Evolutionary conservation across 2,113 vertebrate species (phyloP).

Genomic region (Tautogolabrus adspersus): DNA sequence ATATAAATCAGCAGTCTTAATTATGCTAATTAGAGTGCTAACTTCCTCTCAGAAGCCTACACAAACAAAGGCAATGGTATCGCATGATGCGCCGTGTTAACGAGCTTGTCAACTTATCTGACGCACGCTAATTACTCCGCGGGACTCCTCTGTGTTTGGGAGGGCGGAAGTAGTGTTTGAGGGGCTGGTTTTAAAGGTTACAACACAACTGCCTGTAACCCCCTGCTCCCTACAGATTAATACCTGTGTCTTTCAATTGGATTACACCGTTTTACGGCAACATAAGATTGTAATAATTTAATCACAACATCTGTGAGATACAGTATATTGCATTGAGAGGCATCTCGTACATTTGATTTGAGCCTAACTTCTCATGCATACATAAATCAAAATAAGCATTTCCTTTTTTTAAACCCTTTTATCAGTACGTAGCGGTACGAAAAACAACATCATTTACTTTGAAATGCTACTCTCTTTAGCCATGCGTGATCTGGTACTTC

Average conservation of each 20-base stretch:
- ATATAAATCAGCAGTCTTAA: constrained; percentile 82
- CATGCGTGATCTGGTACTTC: too few species aligned
- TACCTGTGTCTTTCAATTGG: constrained; percentile 7
- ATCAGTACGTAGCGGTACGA: too few species aligned
- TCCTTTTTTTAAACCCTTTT: too few species aligned
- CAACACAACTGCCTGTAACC: constrained; percentile 11
- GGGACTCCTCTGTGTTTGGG: constrained; percentile 62
- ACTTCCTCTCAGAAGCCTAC: constrained; percentile 83
- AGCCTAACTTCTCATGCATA: background rate
- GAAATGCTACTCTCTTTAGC: too few species aligned
- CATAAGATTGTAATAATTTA: background rate
- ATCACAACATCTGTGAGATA: background rate
- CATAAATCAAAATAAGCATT: background rate
- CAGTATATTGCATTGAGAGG: background rate
- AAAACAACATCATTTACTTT: too few species aligned
- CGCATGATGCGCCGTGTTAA: constrained; percentile 80
- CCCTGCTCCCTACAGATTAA: background rate
- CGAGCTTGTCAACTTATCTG: constrained; percentile 83
- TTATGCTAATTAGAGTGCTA: constrained; percentile 82
- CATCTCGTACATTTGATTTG: background rate
- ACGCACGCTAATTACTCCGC: constrained; percentile 78
- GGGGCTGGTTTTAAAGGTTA: constrained; percentile 40
- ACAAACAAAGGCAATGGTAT: constrained; percentile 79
- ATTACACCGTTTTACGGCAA: constrained; percentile 16
- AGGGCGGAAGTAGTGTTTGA: constrained; percentile 19